Conservation (phyloP, 2,888 invertebrate genomes). For the Caenorhabditis plicata region DNA sequence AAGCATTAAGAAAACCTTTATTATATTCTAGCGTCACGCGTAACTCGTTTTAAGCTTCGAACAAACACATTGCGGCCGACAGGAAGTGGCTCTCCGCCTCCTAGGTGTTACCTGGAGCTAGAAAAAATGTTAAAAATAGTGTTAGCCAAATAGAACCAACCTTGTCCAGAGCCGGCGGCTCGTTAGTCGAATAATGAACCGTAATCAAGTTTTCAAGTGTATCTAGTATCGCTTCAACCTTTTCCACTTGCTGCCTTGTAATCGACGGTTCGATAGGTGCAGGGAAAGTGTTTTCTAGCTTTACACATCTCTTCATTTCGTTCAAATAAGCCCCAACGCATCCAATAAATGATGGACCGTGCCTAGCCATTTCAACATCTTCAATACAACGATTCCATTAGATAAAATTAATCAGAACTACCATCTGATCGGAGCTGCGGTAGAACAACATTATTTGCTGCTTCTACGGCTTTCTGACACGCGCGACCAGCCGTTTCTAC, state of each 20-base stretch:
- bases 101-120: constrained; percentile 53
- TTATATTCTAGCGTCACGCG: constrained; percentile 37
- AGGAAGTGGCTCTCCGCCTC: constrained; percentile 57
- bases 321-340: constrained; percentile 59
- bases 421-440: constrained; percentile 63
- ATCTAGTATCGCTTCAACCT: constrained; percentile 61
- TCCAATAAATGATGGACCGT: constrained; percentile 65
- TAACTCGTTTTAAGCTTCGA: constrained; percentile 65
- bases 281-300: constrained; percentile 53
- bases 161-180: constrained; percentile 58
- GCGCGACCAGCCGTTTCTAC: constrained; percentile 53
- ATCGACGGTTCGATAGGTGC: constrained; percentile 50
- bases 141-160: constrained; percentile 20
- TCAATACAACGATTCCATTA: constrained; percentile 7
- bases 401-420: neutral
- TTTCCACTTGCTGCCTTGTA: constrained; percentile 34
- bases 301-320: constrained; percentile 62
- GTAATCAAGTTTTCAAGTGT: constrained; percentile 63
- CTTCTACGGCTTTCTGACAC: constrained; percentile 61
- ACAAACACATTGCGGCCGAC: constrained; percentile 64
- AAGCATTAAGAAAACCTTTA: too few species aligned
- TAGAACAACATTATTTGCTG: constrained; percentile 61
- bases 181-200: constrained; percentile 65
- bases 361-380: constrained; percentile 62
- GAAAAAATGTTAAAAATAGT: constrained; percentile 4